phyloP scores from a whole-genome alignment of 2,113 vertebrate species.

The Centrocercus urophasianus region DNA sequence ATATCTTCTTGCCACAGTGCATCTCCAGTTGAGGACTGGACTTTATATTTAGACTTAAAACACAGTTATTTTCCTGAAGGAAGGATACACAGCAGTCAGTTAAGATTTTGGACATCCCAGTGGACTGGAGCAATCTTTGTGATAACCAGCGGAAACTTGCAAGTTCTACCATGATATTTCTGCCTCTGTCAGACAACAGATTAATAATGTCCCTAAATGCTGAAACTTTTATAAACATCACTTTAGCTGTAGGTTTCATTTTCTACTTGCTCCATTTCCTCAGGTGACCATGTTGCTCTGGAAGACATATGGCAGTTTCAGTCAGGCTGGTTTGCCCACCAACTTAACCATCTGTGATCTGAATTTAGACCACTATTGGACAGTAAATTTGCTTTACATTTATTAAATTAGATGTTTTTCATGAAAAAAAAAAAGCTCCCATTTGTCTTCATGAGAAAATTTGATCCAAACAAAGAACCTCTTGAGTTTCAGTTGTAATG shows the following conservation, averaged over 20 bases:
- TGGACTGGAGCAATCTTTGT: neutral
- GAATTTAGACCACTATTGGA: fast-evolving
- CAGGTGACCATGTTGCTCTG: neutral
- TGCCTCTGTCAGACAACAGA: neutral
- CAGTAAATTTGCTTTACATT: neutral
- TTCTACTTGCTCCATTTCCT: neutral
- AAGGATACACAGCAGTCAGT: neutral
- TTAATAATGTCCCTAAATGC: neutral
- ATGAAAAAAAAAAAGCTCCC: neutral
- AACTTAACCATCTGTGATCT: neutral
- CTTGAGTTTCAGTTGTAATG: neutral
- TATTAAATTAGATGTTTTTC: neutral
- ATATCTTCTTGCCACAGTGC: neutral
- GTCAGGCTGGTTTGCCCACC: too few relatives aligned
- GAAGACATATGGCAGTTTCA: neutral
- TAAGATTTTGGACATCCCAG: neutral
- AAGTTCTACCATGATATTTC: neutral
- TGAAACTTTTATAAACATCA: neutral
- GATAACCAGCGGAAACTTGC: neutral
- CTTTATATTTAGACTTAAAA: neutral
- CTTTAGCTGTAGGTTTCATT: neutral
- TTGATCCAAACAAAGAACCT: neutral
- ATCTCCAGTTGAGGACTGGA: neutral
- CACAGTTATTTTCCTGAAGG: neutral
- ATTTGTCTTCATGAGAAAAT: neutral